phyloP scores from a whole-genome alignment of 2,888 invertebrate species.

The Drosophila quinaria region DNA sequence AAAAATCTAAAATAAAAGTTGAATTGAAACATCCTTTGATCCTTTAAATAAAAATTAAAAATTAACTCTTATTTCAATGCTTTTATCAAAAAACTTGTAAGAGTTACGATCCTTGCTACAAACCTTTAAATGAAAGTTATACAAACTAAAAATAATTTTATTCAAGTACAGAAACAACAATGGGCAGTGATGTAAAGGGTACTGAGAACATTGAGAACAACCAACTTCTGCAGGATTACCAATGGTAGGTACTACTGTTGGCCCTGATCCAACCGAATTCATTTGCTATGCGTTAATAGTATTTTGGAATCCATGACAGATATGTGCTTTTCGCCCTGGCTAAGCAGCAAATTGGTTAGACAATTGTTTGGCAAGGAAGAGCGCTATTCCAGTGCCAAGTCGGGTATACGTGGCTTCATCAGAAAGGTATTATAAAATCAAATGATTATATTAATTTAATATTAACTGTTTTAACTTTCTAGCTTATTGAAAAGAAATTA shows the following conservation, averaged over 20 bases:
- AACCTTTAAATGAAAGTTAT: too few species aligned
- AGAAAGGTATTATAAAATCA: constrained; percentile 62
- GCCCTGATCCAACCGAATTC: background rate
- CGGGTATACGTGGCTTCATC: constrained; percentile 73
- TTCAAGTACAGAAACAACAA: constrained; percentile 79
- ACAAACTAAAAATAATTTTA: background rate
- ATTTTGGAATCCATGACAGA: constrained; percentile 73
- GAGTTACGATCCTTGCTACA: too few species aligned
- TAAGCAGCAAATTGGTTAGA: constrained; percentile 60
- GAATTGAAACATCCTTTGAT: too few species aligned
- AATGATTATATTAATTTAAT: constrained; percentile 37
- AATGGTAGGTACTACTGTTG: constrained; percentile 68
- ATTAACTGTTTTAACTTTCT: background rate
- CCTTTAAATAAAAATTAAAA: too few species aligned
- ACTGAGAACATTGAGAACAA: constrained; percentile 48
- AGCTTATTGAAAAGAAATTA: constrained; percentile 67
- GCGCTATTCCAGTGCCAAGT: constrained; percentile 69
- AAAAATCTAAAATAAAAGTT: too few species aligned
- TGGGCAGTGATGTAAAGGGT: constrained; percentile 77
- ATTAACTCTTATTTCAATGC: too few species aligned
- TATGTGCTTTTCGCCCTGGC: constrained; percentile 83
- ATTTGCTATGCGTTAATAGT: constrained; percentile 56
- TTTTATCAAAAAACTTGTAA: too few species aligned
- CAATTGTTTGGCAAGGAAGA: constrained; percentile 66
- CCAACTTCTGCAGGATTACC: constrained; percentile 72